These are phyloP conservation scores for Pycnomerus fuliginosus DNA, from an alignment of 2,888 invertebrate species.

Conservation along the genomic window DNA sequence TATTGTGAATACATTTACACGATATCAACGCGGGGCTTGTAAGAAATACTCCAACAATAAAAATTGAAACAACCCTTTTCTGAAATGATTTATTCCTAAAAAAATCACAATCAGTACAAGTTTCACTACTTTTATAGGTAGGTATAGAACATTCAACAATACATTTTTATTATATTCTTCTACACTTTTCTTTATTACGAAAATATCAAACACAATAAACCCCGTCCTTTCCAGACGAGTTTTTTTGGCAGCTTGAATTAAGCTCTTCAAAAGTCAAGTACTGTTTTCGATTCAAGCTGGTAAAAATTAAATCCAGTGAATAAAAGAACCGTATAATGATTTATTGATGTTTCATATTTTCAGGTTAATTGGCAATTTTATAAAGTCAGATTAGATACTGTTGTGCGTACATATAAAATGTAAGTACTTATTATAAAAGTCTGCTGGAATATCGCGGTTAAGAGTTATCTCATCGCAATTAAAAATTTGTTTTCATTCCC, in stretches of 20 bases:
- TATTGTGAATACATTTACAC: background rate
- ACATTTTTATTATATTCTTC: slow-evolving; percentile 14
- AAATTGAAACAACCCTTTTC: slow-evolving; percentile 14
- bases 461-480: background rate
- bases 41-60: slow-evolving; percentile 10
- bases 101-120: slow-evolving; percentile 37
- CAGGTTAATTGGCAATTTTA: slow-evolving; percentile 19
- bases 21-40: slow-evolving; percentile 16
- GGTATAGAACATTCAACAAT: slow-evolving; percentile 25
- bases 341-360: slow-evolving; percentile 16
- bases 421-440: slow-evolving; percentile 13
- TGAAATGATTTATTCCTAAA: slow-evolving; percentile 31
- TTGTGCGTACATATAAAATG: slow-evolving; percentile 25
- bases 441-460: background rate
- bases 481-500: background rate
- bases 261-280: slow-evolving; percentile 4
- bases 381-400: slow-evolving; percentile 16
- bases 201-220: slow-evolving; percentile 18
- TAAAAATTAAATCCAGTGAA: background rate
- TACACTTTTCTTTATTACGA: slow-evolving; percentile 9
- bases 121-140: slow-evolving; percentile 13
- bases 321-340: slow-evolving; percentile 3
- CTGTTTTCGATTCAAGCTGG: slow-evolving; percentile 1
- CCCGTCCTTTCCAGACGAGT: slow-evolving; percentile 1
- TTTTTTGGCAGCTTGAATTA: slow-evolving; percentile 5